A percentile compares a stretch with the other conserved stretches of the same genome.
Conservation (phyloP, 2,797 vertebrate genomes). For the Petrocephalus sullivani region DNA sequence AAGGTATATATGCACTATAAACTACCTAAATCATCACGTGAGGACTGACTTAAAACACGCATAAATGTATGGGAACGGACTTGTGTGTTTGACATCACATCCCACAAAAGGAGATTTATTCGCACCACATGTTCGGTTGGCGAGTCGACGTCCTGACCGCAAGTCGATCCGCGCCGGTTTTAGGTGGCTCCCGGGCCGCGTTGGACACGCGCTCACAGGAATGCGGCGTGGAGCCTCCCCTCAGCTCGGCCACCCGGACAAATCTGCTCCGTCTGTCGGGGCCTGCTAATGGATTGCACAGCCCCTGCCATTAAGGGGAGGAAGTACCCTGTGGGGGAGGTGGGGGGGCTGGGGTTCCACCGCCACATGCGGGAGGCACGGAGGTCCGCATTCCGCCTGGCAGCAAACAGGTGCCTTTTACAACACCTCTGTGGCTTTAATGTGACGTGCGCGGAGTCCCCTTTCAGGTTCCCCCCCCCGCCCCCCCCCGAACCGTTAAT, state of each 20-base stretch:
- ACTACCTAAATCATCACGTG: neutral
- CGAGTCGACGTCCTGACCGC: neutral
- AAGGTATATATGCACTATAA: neutral
- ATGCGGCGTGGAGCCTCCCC: neutral
- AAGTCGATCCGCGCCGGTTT: neutral
- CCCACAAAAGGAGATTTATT: neutral
- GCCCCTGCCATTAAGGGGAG: slow-evolving; percentile 14
- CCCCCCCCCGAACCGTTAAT: slow-evolving; percentile 35
- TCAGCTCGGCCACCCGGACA: neutral
- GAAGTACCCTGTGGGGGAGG: slow-evolving; percentile 12
- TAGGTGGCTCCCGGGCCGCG: neutral
- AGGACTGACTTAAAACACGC: neutral
- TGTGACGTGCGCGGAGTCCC: slow-evolving; percentile 51
- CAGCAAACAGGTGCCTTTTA: slow-evolving; percentile 58
- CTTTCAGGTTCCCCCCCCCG: slow-evolving; percentile 47
- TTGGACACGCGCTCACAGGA: neutral
- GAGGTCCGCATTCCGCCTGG: slow-evolving; percentile 40
- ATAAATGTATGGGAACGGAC: neutral
- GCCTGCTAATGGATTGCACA: neutral
- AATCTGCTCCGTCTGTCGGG: neutral
- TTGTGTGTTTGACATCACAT: neutral
- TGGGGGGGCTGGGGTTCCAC: neutral
- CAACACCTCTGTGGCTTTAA: slow-evolving; percentile 48
- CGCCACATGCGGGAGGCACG: slow-evolving; percentile 26
- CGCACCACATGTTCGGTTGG: neutral